Base-by-base conservation (phyloP, 2,113 vertebrate genomes). In the Sardina pilchardus region DNA sequence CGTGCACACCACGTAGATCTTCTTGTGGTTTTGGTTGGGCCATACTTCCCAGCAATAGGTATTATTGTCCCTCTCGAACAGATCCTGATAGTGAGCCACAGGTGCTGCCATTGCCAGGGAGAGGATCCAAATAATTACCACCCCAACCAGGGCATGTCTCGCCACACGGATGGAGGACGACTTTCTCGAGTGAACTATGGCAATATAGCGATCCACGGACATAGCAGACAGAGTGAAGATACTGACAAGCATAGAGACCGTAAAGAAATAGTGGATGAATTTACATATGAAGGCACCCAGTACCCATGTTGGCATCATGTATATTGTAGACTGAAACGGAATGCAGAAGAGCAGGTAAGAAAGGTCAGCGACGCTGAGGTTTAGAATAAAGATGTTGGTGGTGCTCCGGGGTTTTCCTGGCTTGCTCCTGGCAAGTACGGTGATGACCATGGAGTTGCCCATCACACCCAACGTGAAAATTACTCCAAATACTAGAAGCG, bases 11-110 rank as follows among this genome's bases (percentile, higher is more conserved):
- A 98, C 97, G 0, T 99, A 99, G 88, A 97, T 90, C 82, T 96
- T 97, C 92, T 96, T 99, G 87, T 96, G 96, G 85, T 83, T 95
- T 0, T 88, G 93, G 89, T 96, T 92, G 17, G 95, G 94, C 98
- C 98, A 99, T 63, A 93, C 92, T 91, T 98, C 98, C 98, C 98
- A 99, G 93, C 98, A 99, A 90, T 95, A 99, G 17, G 98, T 98
- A 91, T 95, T 92, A 89, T 99, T 99, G 78, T 94, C 91, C 14
- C 92, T 86, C 88, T 96, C 94, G 50, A 97, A 94, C 53, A 99
- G 96, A 87, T 91, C 93, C 94, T 98, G 97, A 90, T 99, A 94
- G 85, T 97, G 96, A 85, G 98, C 98, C 88, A 99, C 94, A 0
- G 98, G 98, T 0, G 96, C 96, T 39, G 98, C 98, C 97, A 98